A percentile compares a stretch with the other conserved stretches of the same genome.
Evolutionary conservation across 2,113 vertebrate species (phyloP).

Genomic region (Spea multiplicata): DNA sequence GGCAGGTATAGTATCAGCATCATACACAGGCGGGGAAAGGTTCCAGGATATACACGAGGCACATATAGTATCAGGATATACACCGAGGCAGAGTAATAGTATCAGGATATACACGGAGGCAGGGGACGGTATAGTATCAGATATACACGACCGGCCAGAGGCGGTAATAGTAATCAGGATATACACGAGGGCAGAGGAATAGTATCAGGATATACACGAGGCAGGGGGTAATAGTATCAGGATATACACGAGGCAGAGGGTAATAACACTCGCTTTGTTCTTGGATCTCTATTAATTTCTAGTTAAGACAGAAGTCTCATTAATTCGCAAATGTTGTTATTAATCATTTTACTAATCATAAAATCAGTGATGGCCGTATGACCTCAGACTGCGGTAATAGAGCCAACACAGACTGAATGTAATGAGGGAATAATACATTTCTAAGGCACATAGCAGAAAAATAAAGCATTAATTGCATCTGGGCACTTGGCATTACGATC

Average conservation of each 20-base stretch:
- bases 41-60: neutral
- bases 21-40: neutral
- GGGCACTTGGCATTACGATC: conserved; percentile 41
- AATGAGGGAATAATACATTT: conserved; percentile 40
- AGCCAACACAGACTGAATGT: conserved; percentile 45
- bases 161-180: conserved; percentile 2
- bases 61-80: neutral
- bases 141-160: neutral
- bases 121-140: neutral
- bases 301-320: conserved; percentile 36
- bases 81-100: neutral
- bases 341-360: conserved; percentile 48
- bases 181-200: neutral
- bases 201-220: neutral
- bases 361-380: conserved; percentile 48
- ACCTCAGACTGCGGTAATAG: conserved; percentile 45
- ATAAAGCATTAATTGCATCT: conserved; percentile 42
- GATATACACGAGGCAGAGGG: conserved; percentile 19
- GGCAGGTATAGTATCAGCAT: too few species aligned
- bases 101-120: neutral
- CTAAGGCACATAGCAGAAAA: conserved; percentile 18
- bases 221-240: neutral
- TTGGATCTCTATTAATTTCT: conserved; percentile 24
- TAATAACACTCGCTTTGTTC: conserved; percentile 46
- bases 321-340: conserved; percentile 48